Evolutionary conservation across 2,888 invertebrate species (phyloP).

Genomic region (Ectropis crepuscularia): DNA sequence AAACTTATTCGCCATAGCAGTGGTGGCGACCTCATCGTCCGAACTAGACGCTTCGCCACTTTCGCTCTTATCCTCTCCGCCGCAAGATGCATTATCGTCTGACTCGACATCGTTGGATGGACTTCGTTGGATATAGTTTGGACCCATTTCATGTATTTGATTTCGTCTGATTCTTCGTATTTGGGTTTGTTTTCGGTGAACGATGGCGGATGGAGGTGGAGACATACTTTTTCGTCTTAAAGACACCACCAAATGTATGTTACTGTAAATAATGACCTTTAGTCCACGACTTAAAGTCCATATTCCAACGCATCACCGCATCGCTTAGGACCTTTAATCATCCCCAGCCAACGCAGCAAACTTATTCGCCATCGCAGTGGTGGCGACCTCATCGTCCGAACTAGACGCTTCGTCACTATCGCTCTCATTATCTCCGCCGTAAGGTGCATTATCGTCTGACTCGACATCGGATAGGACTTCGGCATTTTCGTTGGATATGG

Average conservation of each 20-base stretch:
- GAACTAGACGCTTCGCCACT: conserved; percentile 31
- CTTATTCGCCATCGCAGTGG: conserved; percentile 70
- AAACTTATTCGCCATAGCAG: conserved; percentile 75
- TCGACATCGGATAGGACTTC: conserved; percentile 46
- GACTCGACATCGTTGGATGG: conserved; percentile 47
- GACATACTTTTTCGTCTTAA: conserved; percentile 93
- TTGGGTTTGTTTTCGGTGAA: conserved; percentile 85
- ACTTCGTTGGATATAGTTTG: conserved; percentile 81
- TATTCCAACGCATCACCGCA: too few species aligned
- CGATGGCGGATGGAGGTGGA: conserved; percentile 90
- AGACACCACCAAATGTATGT: too few species aligned
- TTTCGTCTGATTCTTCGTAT: conserved; percentile 86
- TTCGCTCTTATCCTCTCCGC: conserved; percentile 44
- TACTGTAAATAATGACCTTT: too few species aligned
- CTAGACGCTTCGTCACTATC: conserved; percentile 33
- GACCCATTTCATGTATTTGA: conserved; percentile 87
- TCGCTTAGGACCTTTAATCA: conserved; percentile 30
- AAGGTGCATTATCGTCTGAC: conserved; percentile 42
- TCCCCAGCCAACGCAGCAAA: conserved; percentile 71
- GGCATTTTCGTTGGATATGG: conserved; percentile 69
- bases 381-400: conserved; percentile 42
- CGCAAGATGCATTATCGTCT: conserved; percentile 41
- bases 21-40: conserved; percentile 46
- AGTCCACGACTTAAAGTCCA: too few species aligned
- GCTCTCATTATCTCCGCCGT: conserved; percentile 45